Percentiles rank a stretch among this genome's conserved stretches.
Conservation (phyloP, 2,113 vertebrate genomes). For the Eulemur rufifrons region DNA sequence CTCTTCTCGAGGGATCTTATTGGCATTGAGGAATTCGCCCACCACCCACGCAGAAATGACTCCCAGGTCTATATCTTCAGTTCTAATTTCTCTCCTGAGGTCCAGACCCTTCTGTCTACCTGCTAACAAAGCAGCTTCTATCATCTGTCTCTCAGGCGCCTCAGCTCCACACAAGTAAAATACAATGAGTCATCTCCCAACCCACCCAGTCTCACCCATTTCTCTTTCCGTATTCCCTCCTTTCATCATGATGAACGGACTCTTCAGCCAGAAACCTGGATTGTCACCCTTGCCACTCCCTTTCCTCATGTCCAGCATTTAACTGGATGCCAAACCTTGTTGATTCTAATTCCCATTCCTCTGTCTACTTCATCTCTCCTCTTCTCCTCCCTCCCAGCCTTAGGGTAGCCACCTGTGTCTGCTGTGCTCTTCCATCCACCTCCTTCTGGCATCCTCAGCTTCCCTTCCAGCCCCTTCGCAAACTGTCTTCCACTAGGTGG, state of each 20-base stretch:
- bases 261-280: not conserved
- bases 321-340: not conserved
- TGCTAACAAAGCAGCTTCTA: not conserved
- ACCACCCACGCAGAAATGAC: not conserved
- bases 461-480: not conserved
- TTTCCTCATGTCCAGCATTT: not conserved
- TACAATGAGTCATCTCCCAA: not conserved
- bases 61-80: not conserved
- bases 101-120: not conserved
- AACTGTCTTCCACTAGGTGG: not conserved
- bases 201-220: fast-evolving
- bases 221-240: not conserved
- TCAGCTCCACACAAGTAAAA: not conserved
- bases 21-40: not conserved
- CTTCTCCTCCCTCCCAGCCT: not conserved
- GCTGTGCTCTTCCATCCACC: not conserved
- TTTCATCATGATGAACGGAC: not conserved
- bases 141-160: too few species aligned
- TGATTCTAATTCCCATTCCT: not conserved
- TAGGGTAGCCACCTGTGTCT: not conserved
- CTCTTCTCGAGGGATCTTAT: not conserved
- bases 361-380: not conserved
- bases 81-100: not conserved
- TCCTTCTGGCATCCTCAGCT: not conserved
- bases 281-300: not conserved